Evolutionary conservation across 37 sponge, comb jelly and placozoan genomes (phyloP).

Genomic region (Eunapius fragilis): DNA sequence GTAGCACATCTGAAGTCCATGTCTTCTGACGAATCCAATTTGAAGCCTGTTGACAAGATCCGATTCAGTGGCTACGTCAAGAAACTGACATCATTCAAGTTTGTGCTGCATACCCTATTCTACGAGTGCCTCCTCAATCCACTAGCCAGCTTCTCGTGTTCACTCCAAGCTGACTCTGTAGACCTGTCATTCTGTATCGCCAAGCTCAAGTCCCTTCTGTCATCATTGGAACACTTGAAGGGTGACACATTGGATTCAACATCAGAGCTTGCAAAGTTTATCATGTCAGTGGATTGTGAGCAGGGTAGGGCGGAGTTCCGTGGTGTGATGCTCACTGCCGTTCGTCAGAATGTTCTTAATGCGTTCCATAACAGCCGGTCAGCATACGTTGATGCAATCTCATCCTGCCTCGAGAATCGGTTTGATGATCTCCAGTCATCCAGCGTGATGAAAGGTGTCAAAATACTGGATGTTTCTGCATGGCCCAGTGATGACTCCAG

Average conservation of each 20-base stretch:
- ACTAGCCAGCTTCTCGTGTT: not conserved
- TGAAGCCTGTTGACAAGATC: constrained; percentile 31
- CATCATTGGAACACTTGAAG: not conserved
- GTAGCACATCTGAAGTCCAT: constrained; percentile 26
- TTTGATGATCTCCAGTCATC: constrained; percentile 23
- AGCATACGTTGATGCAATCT: not conserved
- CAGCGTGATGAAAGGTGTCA: constrained; percentile 26
- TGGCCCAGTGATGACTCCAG: constrained; percentile 19
- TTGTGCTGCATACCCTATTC: constrained; percentile 48
- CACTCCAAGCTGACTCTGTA: not conserved
- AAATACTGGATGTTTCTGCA: not conserved
- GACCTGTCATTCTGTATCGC: not conserved
- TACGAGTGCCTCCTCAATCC: constrained; percentile 8
- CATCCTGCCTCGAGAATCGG: constrained; percentile 16
- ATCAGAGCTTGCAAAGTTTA: constrained; percentile 28
- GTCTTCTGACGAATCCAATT: constrained; percentile 24
- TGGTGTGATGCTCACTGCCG: constrained; percentile 24
- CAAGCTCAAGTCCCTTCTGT: not conserved
- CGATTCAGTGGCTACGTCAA: constrained; percentile 14
- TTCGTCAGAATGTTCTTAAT: not conserved
- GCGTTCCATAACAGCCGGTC: constrained; percentile 22
- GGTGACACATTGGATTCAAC: not conserved
- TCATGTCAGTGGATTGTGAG: constrained; percentile 4
- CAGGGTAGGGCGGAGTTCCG: not conserved
- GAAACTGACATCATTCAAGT: constrained; percentile 40